Evolutionary conservation across 2,888 invertebrate genomes (phyloP).

Genomic region (Zonitis immaculata): DNA sequence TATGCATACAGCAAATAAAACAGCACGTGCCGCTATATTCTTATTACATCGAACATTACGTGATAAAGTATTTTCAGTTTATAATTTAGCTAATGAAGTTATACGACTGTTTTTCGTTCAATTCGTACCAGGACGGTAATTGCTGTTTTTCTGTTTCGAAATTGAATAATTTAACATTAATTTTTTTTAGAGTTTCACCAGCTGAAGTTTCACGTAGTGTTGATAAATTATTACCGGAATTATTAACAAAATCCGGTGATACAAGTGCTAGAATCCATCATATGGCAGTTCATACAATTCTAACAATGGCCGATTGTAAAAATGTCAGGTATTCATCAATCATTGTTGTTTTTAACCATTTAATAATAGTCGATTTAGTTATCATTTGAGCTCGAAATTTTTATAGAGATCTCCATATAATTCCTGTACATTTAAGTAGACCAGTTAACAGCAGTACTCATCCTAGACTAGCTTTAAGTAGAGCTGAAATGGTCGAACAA

Average conservation of each 20-base stretch:
- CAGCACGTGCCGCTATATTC: constrained; percentile 74
- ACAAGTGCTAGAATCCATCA: constrained; percentile 82
- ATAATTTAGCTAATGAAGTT: constrained; percentile 77
- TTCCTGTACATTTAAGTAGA: constrained; percentile 77
- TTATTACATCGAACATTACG: constrained; percentile 74
- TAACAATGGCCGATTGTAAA: constrained; percentile 78
- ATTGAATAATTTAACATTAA: constrained; percentile 12
- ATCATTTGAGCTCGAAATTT: constrained; percentile 10
- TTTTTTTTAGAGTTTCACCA: constrained; percentile 64
- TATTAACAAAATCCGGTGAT: constrained; percentile 81
- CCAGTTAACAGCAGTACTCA: constrained; percentile 82
- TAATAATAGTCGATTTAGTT: background rate
- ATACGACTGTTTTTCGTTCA: constrained; percentile 75
- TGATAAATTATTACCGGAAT: constrained; percentile 76
- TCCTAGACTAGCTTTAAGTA: constrained; percentile 77
- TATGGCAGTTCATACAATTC: constrained; percentile 80
- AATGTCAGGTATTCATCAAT: constrained; percentile 74
- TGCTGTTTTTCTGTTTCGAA: too few species aligned
- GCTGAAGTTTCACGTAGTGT: constrained; percentile 78
- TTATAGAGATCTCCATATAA: constrained; percentile 69
- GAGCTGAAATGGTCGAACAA: constrained; percentile 85
- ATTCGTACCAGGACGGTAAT: constrained; percentile 73
- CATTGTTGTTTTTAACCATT: too few species aligned
- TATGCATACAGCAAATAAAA: constrained; percentile 66
- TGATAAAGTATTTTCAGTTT: constrained; percentile 86